phyloP scores from a whole-genome alignment of 2,113 vertebrate species.

The Apeltes quadracus region DNA sequence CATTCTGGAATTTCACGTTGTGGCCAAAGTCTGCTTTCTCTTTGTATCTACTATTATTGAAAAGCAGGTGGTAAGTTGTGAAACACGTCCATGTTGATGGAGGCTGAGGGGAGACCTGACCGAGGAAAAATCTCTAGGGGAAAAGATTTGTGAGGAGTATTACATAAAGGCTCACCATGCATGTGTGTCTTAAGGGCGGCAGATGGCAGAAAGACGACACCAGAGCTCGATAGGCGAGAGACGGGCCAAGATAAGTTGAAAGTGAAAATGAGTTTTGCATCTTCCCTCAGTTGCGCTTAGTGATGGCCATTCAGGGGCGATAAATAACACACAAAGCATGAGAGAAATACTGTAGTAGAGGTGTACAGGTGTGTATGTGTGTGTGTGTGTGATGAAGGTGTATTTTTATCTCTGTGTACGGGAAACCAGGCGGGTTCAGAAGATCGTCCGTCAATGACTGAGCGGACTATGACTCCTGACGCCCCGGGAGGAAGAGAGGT shows the following conservation, averaged over 20 bases:
- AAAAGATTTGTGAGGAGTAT: constrained; percentile 14
- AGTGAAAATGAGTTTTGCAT: constrained; percentile 25
- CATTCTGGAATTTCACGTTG: constrained; percentile 36
- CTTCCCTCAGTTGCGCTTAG: constrained; percentile 12
- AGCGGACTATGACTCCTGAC: constrained; percentile 38
- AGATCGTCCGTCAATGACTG: constrained; percentile 12
- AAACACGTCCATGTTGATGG: not conserved
- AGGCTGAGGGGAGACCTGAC: not conserved
- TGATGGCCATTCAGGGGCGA: not conserved
- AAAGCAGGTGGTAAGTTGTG: not conserved
- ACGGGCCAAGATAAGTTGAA: constrained; percentile 65
- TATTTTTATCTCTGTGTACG: constrained; percentile 21
- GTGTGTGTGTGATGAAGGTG: not conserved
- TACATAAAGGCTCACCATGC: constrained; percentile 12
- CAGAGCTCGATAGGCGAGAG: constrained; percentile 72
- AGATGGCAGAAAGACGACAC: constrained; percentile 83
- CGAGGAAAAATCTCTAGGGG: not conserved
- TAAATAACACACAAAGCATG: not conserved
- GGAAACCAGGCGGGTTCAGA: constrained; percentile 33
- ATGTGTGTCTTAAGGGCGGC: constrained; percentile 48
- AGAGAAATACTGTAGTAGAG: not conserved
- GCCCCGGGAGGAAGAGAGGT: constrained; percentile 47
- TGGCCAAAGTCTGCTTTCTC: not conserved
- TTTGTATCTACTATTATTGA: not conserved
- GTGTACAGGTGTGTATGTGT: not conserved